These are phyloP conservation scores for Sceloporus tristichus DNA, from an alignment of 2,113 vertebrate genomes.

Conservation along the genomic window DNA sequence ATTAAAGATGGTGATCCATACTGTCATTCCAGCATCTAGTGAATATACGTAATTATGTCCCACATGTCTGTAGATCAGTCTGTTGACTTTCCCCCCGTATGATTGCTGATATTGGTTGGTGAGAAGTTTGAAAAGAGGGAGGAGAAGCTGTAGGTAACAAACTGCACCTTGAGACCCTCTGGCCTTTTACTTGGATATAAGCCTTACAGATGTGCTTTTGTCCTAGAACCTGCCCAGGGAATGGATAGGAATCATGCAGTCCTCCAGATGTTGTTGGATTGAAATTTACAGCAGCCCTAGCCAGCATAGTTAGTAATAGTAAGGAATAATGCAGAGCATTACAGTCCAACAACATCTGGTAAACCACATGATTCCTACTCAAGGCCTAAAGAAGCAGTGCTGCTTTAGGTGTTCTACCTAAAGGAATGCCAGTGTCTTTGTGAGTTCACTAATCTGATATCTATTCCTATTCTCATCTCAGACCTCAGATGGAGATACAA, in stretches of 20 bases:
- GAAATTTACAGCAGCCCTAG: too few species aligned
- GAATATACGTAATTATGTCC: too few species aligned
- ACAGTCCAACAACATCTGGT: too few species aligned
- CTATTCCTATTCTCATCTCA: neutral
- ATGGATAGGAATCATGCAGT: neutral
- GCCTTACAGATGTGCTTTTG: neutral
- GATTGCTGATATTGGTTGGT: neutral
- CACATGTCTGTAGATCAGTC: neutral
- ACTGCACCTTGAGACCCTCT: neutral
- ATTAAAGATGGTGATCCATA: neutral
- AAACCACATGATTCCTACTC: neutral
- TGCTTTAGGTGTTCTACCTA: neutral
- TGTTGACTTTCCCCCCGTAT: too few species aligned
- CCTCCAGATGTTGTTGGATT: neutral
- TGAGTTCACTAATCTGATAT: too few species aligned
- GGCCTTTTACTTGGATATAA: neutral
- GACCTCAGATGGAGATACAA: neutral
- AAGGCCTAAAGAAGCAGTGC: neutral
- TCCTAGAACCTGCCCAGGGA: too few species aligned
- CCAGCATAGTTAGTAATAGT: too few species aligned
- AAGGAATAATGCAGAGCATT: too few species aligned
- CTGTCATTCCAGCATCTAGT: neutral
- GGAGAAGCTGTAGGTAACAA: neutral
- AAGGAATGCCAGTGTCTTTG: neutral
- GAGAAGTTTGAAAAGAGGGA: neutral